Base-by-base conservation (phyloP, 2,797 vertebrate species). In the Poliocrania exsul region DNA sequence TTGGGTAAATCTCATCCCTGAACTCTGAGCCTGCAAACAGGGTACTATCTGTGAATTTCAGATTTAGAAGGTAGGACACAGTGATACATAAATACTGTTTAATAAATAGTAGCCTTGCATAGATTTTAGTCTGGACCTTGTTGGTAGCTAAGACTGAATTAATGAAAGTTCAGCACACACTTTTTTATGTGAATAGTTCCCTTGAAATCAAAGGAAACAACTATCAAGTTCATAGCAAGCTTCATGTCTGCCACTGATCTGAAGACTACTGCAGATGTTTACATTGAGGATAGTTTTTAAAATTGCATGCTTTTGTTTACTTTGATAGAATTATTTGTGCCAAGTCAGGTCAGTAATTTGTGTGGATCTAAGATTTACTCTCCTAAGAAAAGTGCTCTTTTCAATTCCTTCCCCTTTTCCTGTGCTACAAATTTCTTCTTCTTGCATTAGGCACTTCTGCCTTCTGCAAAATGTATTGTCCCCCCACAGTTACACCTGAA, bases 221-320 rank as follows among this genome's bases (percentile, higher is more conserved):
- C 13, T 69, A 4, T 16, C 6, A 37, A 10, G 8, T 11, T 61
- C 0, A 0, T 54, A 67, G 42, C n/a, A 75, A 88, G 4, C 18
- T 88, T 84, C 7, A 10, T 8, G 13, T 61, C 62, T 79, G 44
- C 26, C 21, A 53, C 1, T 8, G 23, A 79, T 38, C 31, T 60
- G 53, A 61, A 86, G 46, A 28, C 42, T 46, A 25, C 24, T 61
- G 42, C 35, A 61, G n/a, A 50, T 56, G 10, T 77, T 88, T 74
- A 49, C 21, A 53, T 1, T 12, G 35, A 88, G 4, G 6, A 20
- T 2, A 1, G 16, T 31, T 53, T 81, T 72, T 57, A 15, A n/a
- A 37, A 65, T 16, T 14, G 6, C 6, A 7, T 37, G 7, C 9
- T 84, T 54, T 50, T 18, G 14, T 23, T 83, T 65, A 83, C 7